These are phyloP conservation scores for Fregetta grallaria DNA, from an alignment of 2,113 vertebrate species.

Conservation along the genomic window DNA sequence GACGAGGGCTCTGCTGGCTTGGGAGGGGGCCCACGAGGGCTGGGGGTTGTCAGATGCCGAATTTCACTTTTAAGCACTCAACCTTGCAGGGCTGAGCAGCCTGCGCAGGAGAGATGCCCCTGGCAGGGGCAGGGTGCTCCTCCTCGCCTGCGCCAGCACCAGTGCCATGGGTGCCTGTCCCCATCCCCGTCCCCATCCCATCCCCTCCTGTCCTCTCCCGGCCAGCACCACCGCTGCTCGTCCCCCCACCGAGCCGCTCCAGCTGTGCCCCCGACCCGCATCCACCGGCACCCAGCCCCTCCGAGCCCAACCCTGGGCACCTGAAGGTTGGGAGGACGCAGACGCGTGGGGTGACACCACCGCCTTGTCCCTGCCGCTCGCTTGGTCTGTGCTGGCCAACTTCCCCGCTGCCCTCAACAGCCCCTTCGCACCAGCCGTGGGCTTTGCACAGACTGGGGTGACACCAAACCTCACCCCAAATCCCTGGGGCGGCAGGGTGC, in stretches of 20 bases:
- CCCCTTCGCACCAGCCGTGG: rapidly evolving
- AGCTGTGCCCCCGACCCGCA: neutral
- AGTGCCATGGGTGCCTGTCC: neutral
- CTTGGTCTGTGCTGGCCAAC: neutral
- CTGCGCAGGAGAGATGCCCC: neutral
- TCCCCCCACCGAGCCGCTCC: rapidly evolving
- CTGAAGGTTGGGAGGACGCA: neutral
- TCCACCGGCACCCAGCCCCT: neutral
- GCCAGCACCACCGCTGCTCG: rapidly evolving
- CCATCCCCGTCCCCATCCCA: neutral
- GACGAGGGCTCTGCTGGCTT: neutral
- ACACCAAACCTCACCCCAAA: neutral
- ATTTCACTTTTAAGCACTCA: neutral
- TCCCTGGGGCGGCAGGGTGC: neutral
- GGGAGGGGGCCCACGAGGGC: neutral
- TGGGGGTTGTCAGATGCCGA: neutral
- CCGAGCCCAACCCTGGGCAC: rapidly evolving
- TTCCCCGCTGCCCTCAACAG: neutral
- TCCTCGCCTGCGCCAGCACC: rapidly evolving
- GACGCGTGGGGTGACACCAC: rapidly evolving
- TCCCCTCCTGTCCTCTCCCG: neutral
- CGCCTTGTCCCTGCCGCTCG: neutral
- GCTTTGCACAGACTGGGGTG: rapidly evolving
- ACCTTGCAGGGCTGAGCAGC: neutral
- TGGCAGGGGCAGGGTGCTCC: neutral